These are phyloP conservation scores for Ahaetulla prasina DNA, from an alignment of 2,113 vertebrate genomes.

Conservation along the genomic window DNA sequence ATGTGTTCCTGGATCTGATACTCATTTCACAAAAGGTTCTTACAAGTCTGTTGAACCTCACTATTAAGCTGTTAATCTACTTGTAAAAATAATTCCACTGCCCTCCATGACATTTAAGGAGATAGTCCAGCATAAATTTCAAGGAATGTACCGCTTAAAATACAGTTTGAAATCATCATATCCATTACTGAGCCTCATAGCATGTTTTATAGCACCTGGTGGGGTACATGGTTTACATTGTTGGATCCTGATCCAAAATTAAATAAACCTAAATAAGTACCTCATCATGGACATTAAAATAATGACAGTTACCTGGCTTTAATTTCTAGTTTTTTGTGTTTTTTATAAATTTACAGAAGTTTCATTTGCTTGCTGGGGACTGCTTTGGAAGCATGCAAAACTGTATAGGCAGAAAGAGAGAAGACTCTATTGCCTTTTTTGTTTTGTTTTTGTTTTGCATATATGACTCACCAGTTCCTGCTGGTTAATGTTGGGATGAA, in stretches of 20 bases:
- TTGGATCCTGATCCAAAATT: not conserved
- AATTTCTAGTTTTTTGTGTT: not conserved
- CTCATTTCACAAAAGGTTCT: not conserved
- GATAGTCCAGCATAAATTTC: not conserved
- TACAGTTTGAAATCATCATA: not conserved
- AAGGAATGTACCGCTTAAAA: not conserved
- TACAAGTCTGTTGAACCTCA: not conserved
- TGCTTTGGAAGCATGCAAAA: not conserved
- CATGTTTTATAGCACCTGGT: not conserved
- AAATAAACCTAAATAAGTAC: not conserved
- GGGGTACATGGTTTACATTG: not conserved
- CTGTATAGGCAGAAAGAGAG: not conserved
- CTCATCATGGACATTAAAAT: not conserved
- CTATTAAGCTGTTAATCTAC: not conserved
- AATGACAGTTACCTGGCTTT: not conserved
- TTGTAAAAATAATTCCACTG: not conserved
- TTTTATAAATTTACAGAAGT: not conserved
- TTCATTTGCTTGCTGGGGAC: not conserved
- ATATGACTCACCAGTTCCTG: not conserved
- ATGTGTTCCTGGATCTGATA: not conserved
- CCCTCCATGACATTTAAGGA: not conserved
- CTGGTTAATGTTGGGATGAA: not conserved
- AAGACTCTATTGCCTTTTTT: not conserved
- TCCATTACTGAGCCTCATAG: not conserved
- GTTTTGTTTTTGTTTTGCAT: not conserved